Percentiles rank a stretch among this genome's conserved stretches.
Evolutionary conservation across 2,113 vertebrate genomes (phyloP).

Genomic region (Chrysemys picta): DNA sequence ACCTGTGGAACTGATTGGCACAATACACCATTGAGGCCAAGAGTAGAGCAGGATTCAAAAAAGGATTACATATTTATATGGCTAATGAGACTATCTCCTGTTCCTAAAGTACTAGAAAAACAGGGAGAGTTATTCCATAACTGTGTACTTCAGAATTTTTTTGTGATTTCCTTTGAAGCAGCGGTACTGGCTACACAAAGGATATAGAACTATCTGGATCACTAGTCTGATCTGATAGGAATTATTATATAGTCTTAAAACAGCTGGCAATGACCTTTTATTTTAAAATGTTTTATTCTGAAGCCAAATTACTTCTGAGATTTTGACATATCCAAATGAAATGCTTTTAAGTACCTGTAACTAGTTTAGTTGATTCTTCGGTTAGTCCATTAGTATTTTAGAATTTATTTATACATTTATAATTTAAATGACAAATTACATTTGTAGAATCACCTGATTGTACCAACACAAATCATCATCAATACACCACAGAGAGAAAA

Average conservation of each 20-base stretch:
- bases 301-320: not conserved
- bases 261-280: not conserved
- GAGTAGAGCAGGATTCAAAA: not conserved
- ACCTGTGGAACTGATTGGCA: not conserved
- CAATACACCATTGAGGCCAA: not conserved
- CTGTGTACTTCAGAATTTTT: not conserved
- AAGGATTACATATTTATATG: not conserved
- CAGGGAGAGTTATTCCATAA: not conserved
- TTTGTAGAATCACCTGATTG: not conserved
- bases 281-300: not conserved
- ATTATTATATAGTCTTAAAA: not conserved
- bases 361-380: not conserved
- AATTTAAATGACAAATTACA: not conserved
- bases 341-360: not conserved
- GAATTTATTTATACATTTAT: not conserved
- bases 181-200: not conserved
- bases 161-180: not conserved
- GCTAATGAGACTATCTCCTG: not conserved
- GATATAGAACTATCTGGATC: fast-evolving
- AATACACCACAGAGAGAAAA: not conserved
- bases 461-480: not conserved
- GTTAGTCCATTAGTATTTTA: not conserved
- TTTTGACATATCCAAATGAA: fast-evolving
- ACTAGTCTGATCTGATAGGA: fast-evolving
- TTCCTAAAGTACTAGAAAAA: not conserved